Conservation (phyloP, 2,888 invertebrate species). For the Theretra japonica region DNA sequence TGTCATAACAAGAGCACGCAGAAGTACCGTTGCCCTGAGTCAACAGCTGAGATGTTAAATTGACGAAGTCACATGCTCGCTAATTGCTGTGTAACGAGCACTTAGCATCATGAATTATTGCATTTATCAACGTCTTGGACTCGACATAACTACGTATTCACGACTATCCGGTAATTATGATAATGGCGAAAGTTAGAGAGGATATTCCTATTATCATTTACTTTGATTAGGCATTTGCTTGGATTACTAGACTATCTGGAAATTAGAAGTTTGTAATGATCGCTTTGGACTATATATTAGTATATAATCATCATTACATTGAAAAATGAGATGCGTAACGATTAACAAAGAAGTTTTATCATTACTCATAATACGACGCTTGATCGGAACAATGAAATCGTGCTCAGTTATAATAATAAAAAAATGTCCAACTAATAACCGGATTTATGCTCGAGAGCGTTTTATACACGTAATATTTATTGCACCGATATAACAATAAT, state of each 20-base stretch:
- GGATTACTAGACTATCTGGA: neutral
- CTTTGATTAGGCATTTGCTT: neutral
- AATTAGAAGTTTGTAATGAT: no score
- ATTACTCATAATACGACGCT: slow-evolving; percentile 6
- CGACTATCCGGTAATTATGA: neutral
- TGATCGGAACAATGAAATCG: slow-evolving; percentile 5
- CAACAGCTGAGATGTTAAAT: slow-evolving; percentile 55
- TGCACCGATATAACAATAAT: no score
- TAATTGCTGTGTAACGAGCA: slow-evolving; percentile 67
- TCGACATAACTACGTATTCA: neutral
- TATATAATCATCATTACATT: neutral
- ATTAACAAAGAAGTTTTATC: slow-evolving; percentile 16
- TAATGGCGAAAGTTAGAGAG: neutral
- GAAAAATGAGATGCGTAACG: neutral
- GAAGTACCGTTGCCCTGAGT: slow-evolving; percentile 24
- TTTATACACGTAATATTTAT: no score
- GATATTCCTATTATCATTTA: neutral
- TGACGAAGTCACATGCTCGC: slow-evolving; percentile 58
- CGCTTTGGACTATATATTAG: no score
- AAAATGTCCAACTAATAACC: neutral
- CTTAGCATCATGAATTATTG: slow-evolving; percentile 59
- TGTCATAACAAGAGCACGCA: slow-evolving; percentile 27
- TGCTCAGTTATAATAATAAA: neutral
- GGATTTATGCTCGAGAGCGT: neutral
- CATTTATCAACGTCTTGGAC: slow-evolving; percentile 52